Conservation (phyloP, 2,797 vertebrate genomes). For the Dromococcyx pavoninus region DNA sequence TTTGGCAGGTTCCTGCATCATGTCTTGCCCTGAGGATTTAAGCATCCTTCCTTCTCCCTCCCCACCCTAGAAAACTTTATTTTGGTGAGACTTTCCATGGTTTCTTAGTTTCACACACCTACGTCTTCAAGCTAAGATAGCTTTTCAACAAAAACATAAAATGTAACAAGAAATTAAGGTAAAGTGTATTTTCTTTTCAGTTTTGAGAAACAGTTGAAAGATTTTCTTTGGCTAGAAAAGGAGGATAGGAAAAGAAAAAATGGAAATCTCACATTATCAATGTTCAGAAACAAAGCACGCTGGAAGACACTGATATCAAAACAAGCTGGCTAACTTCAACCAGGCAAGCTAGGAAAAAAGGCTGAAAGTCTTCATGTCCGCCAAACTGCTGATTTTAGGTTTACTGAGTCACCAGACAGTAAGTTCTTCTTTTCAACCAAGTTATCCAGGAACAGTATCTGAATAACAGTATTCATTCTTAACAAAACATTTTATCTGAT, state of each 20-base stretch:
- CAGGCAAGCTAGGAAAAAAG: neutral
- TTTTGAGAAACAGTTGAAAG: neutral
- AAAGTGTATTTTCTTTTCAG: neutral
- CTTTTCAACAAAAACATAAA: neutral
- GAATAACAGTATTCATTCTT: neutral
- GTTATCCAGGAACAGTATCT: neutral
- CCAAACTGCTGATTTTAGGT: neutral
- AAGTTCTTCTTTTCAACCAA: neutral
- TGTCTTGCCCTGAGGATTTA: neutral
- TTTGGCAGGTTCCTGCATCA: neutral
- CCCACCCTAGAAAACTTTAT: neutral
- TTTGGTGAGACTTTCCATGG: neutral
- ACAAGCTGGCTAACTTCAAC: neutral
- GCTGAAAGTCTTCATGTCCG: neutral
- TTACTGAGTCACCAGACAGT: neutral
- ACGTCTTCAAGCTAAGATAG: neutral
- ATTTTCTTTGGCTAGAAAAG: neutral
- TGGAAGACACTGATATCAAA: neutral
- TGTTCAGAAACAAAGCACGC: neutral
- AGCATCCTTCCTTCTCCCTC: neutral
- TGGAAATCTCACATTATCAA: neutral
- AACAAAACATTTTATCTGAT: slow-evolving; percentile 5
- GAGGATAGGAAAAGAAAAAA: neutral
- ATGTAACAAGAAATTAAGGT: neutral
- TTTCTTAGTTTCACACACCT: neutral